These are phyloP conservation scores for Sinocyclocheilus anophthalmus DNA, from an alignment of 2,113 vertebrate species.

Conservation along the genomic window DNA sequence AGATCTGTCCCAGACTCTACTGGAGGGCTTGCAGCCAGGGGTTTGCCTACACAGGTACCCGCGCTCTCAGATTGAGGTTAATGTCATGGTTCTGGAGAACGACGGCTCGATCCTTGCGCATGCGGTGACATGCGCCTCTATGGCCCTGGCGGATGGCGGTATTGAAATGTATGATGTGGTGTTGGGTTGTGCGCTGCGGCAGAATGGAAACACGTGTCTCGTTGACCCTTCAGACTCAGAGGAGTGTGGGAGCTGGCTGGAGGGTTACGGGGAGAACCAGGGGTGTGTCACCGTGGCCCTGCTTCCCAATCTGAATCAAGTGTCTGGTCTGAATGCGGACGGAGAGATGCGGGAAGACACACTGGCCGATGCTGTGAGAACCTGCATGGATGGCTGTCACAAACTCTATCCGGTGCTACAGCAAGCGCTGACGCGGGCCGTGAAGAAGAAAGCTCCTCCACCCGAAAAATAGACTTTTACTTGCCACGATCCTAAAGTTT, in stretches of 20 bases:
- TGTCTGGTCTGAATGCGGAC: conserved; percentile 85
- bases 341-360: conserved; percentile 82
- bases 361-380: conserved; percentile 80
- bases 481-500: not conserved
- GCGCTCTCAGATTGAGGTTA: conserved; percentile 87
- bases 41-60: conserved; percentile 85
- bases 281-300: conserved; percentile 84
- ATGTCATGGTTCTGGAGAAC: conserved; percentile 86
- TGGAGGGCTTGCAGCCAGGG: conserved; percentile 83
- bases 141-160: conserved; percentile 88
- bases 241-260: conserved; percentile 71
- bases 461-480: conserved; percentile 64
- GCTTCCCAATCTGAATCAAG: conserved; percentile 88
- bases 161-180: conserved; percentile 92
- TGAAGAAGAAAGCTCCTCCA: conserved; percentile 70
- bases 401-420: conserved; percentile 89
- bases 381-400: conserved; percentile 91
- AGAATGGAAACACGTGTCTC: conserved; percentile 70
- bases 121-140: conserved; percentile 83
- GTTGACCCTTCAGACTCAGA: conserved; percentile 78
- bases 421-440: conserved; percentile 79
- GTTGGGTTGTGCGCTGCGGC: conserved; percentile 81
- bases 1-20: conserved; percentile 79
- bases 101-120: conserved; percentile 87
- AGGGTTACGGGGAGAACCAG: conserved; percentile 57